These are phyloP conservation scores for Symphodus melops DNA, from an alignment of 2,113 vertebrate genomes.

Conservation along the genomic window DNA sequence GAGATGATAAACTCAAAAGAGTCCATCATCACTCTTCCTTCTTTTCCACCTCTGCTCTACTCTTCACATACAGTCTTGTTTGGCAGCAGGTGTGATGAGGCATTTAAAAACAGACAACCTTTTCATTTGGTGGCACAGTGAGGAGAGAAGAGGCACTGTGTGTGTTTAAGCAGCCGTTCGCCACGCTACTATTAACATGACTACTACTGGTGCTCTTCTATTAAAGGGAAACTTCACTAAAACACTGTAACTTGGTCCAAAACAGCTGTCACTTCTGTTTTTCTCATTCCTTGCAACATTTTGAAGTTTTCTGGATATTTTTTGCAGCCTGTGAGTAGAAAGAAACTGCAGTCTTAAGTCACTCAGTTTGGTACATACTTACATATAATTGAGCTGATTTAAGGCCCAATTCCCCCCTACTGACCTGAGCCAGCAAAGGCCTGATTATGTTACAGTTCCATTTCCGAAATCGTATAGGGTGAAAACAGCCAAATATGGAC, in stretches of 20 bases:
- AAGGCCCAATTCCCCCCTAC: no score
- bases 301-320: constrained; percentile 14
- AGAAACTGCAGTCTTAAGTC: no score
- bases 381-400: no score
- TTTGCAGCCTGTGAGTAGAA: constrained; percentile 5
- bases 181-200: constrained; percentile 47
- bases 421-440: no score
- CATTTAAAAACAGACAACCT: constrained; percentile 52
- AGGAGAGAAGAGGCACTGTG: constrained; percentile 27
- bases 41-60: constrained; percentile 1
- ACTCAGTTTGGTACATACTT: no score
- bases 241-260: constrained; percentile 41
- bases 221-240: constrained; percentile 47
- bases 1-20: constrained; percentile 9
- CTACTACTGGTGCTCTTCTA: constrained; percentile 30
- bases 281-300: constrained; percentile 35
- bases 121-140: constrained; percentile 61
- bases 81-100: constrained; percentile 62
- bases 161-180: constrained; percentile 44
- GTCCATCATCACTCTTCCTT: constrained; percentile 23
- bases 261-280: constrained; percentile 60
- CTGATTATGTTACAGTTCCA: no score
- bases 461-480: no score
- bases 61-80: constrained; percentile 48
- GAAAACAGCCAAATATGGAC: no score